Evolutionary conservation across 2,888 invertebrate genomes (phyloP).

Genomic region (Morinoia aosen): DNA sequence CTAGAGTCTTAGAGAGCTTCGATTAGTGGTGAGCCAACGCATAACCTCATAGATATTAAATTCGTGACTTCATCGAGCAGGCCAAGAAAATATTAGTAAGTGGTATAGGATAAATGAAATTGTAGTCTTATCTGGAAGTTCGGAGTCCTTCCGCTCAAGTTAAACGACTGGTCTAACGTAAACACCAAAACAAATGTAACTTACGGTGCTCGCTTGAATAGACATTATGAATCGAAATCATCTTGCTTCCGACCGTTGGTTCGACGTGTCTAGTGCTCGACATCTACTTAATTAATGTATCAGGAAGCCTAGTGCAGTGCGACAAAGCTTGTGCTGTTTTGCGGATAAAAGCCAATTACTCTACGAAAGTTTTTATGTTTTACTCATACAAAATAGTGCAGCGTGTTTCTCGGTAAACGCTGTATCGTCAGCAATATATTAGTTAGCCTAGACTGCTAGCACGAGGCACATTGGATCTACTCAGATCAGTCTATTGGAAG

Average conservation of each 20-base stretch:
- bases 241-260: too few relatives aligned
- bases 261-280: background rate
- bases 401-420: background rate
- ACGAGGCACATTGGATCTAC: constrained; percentile 5
- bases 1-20: background rate
- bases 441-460: background rate
- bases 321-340: background rate
- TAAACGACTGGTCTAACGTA: background rate
- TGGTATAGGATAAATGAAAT: background rate
- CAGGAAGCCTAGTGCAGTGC: background rate
- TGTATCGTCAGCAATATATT: background rate
- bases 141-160: background rate
- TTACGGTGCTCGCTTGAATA: background rate
- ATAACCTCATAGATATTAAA: background rate
- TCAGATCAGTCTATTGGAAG: background rate
- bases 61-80: too few relatives aligned
- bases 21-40: background rate
- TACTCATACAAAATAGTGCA: background rate
- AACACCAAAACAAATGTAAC: background rate
- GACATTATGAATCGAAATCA: too few relatives aligned
- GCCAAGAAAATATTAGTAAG: background rate
- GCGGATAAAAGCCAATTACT: background rate
- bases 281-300: background rate
- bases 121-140: background rate
- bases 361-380: background rate